These are phyloP conservation scores for Dermolepida albohirtum DNA, from an alignment of 2,888 invertebrate genomes.

Conservation along the genomic window DNA sequence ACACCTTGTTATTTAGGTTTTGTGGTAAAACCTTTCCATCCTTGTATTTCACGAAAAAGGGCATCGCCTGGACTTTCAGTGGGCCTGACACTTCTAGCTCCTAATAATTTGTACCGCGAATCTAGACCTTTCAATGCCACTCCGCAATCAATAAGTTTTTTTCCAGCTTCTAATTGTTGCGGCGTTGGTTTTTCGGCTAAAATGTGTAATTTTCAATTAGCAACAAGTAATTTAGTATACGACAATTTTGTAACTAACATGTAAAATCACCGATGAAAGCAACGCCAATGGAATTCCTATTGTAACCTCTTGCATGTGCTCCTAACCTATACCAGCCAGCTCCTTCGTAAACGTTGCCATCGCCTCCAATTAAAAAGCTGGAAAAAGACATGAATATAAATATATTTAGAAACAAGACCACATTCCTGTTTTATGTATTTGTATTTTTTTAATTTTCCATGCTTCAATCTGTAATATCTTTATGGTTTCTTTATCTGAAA, in stretches of 20 bases:
- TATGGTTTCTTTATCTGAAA: too few species aligned
- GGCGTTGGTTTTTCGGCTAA: background rate
- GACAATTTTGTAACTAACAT: conserved; percentile 50
- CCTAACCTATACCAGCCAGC: conserved; percentile 71
- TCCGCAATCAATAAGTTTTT: conserved; percentile 67
- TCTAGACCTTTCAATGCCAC: conserved; percentile 64
- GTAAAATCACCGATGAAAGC: conserved; percentile 71
- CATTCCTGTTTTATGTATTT: too few species aligned
- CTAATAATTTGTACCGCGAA: conserved; percentile 67
- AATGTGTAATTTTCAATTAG: background rate
- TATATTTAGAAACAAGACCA: too few species aligned
- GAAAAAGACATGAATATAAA: conserved; percentile 45
- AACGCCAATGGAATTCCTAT: conserved; percentile 69
- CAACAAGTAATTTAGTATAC: background rate
- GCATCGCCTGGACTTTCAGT: conserved; percentile 69
- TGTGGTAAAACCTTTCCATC: conserved; percentile 59
- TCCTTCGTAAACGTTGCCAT: conserved; percentile 73
- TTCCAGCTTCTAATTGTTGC: conserved; percentile 61
- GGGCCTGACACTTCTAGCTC: conserved; percentile 67
- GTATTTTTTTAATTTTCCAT: too few species aligned
- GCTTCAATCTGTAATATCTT: too few species aligned
- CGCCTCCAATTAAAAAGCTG: conserved; percentile 72
- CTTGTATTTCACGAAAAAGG: conserved; percentile 67
- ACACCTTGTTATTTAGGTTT: background rate
- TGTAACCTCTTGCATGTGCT: conserved; percentile 70